Evolutionary conservation across 2,113 vertebrate species (phyloP).

Genomic region (Lethenteron camtschaticum): DNA sequence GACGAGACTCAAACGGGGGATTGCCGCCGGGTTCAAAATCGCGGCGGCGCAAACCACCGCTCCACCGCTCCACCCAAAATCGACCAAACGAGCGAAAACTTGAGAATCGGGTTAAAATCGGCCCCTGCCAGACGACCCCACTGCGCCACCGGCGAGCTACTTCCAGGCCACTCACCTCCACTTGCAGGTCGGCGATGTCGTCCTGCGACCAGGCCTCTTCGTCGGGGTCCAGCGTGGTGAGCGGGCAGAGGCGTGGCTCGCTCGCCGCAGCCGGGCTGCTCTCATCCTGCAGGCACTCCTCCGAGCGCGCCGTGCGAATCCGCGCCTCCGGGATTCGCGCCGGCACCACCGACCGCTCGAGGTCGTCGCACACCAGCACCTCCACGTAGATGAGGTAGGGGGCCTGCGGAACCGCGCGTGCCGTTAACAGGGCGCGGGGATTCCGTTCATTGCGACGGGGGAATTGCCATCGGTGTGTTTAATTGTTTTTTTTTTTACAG

Average conservation of each 20-base stretch:
- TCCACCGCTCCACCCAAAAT: neutral
- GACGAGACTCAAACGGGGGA: no score
- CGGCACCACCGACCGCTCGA: constrained; percentile 60
- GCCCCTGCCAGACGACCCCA: neutral
- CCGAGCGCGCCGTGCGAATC: constrained; percentile 70
- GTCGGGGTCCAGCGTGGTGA: constrained; percentile 69
- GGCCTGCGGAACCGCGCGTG: constrained; percentile 25
- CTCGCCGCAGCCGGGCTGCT: constrained; percentile 26
- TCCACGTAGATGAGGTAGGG: constrained; percentile 89
- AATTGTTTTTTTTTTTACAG: no score
- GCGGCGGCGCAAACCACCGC: no score
- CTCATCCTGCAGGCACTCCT: constrained; percentile 74
- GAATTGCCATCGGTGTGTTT: no score
- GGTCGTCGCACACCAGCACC: constrained; percentile 81
- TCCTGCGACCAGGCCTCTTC: constrained; percentile 88
- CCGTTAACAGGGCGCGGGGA: no score
- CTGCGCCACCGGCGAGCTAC: constrained; percentile 6
- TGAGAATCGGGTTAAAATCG: neutral
- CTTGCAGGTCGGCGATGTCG: constrained; percentile 76
- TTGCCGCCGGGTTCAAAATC: neutral
- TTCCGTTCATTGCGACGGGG: no score
- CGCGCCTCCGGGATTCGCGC: constrained; percentile 70
- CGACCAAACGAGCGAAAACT: no score
- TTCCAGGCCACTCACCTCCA: constrained; percentile 35
- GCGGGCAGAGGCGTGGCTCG: constrained; percentile 54